Evolutionary conservation across 1,140 invertebrate genomes (phyloP).

Genomic region (Bombus confusus): DNA sequence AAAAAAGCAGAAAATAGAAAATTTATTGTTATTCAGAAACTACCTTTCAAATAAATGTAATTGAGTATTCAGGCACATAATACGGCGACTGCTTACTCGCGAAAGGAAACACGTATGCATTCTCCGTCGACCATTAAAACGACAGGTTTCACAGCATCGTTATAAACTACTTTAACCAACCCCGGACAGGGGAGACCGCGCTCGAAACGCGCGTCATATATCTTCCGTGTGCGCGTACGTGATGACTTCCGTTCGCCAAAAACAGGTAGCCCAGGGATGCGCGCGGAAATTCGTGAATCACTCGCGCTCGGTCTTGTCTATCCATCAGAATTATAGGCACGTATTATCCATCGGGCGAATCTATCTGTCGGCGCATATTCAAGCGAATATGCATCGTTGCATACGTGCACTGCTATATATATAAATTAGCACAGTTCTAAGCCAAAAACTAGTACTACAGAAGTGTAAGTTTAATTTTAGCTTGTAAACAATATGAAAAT

Average conservation of each 20-base stretch:
- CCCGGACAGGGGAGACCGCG: background rate
- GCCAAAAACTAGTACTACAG: too few relatives aligned
- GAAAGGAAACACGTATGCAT: background rate
- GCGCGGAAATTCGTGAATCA: constrained; percentile 51
- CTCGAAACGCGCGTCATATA: constrained; percentile 16
- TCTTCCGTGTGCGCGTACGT: constrained; percentile 17
- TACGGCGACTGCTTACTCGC: background rate
- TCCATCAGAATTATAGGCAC: constrained; percentile 65
- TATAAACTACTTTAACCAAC: constrained; percentile 17
- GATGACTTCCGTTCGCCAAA: constrained; percentile 37
- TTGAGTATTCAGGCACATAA: background rate
- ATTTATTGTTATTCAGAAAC: background rate
- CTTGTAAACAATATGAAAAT: too few relatives aligned
- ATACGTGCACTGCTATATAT: background rate
- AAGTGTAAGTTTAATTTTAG: too few relatives aligned
- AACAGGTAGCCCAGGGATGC: constrained; percentile 12
- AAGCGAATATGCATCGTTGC: constrained; percentile 42
- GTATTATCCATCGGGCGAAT: constrained; percentile 58
- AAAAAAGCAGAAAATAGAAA: background rate
- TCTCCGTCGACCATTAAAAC: background rate
- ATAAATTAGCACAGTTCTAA: too few relatives aligned
- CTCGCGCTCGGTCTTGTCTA: constrained; percentile 39
- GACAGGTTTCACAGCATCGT: background rate
- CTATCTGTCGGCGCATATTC: constrained; percentile 57
- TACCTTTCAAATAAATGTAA: background rate